Evolutionary conservation across 1,140 invertebrate genomes (phyloP).

Genomic region (Hypsibius dujardini): DNA sequence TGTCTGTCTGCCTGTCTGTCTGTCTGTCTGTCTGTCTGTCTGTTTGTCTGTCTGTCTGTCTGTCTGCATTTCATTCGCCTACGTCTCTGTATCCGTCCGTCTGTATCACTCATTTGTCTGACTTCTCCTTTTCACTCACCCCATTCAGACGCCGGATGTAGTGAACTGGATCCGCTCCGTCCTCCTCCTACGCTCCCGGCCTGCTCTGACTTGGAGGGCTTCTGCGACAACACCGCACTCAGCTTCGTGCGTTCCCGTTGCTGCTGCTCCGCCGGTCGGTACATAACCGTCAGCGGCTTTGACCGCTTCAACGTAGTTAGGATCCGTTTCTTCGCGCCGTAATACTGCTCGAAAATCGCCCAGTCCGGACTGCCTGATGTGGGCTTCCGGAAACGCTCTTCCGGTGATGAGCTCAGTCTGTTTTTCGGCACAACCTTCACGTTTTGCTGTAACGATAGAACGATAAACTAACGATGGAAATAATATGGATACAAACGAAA

Average conservation of each 20-base stretch:
- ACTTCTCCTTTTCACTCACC: not conserved
- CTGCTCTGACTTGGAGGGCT: not conserved
- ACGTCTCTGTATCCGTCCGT: too few species aligned
- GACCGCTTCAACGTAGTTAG: conserved; percentile 5
- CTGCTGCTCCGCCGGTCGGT: not conserved
- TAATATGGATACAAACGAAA: not conserved
- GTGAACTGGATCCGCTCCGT: not conserved
- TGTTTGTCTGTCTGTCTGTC: too few species aligned
- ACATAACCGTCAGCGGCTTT: not conserved
- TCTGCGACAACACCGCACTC: not conserved
- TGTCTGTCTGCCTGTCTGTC: too few species aligned
- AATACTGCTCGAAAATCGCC: conserved; percentile 13
- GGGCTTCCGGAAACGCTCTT: not conserved
- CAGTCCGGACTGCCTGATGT: not conserved
- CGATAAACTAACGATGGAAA: not conserved
- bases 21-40: too few species aligned
- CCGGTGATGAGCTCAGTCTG: not conserved
- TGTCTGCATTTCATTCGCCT: too few species aligned
- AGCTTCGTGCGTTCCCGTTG: not conserved
- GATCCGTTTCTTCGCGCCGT: conserved; percentile 9
- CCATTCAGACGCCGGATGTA: conserved; percentile 7
- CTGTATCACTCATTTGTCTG: not conserved
- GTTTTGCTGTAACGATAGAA: not conserved
- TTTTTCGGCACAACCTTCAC: not conserved
- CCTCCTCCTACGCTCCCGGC: not conserved